Evolutionary conservation across 2,113 vertebrate genomes (phyloP).

Genomic region (Vulpes ferrilata): DNA sequence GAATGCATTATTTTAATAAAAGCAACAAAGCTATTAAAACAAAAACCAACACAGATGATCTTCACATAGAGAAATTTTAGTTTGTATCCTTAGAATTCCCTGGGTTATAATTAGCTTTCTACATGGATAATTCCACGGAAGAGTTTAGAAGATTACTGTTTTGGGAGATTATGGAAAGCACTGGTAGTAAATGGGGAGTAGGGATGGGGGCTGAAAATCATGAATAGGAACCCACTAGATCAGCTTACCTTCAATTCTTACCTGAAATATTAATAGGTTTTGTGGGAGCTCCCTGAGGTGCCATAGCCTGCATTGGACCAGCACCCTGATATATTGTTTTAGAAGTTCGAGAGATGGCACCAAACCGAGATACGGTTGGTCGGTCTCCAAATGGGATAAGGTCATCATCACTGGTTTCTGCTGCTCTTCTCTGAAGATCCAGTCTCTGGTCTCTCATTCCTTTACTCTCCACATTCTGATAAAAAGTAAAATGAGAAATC

Average conservation of each 20-base stretch:
- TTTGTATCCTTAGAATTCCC: neutral
- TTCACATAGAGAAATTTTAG: conserved; percentile 30
- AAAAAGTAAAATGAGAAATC: conserved; percentile 39
- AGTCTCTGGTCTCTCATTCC: conserved; percentile 92
- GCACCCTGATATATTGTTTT: conserved; percentile 96
- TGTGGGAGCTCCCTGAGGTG: conserved; percentile 92
- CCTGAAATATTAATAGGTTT: conserved; percentile 95
- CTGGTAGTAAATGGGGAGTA: neutral
- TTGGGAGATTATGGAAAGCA: neutral
- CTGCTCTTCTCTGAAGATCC: conserved; percentile 93
- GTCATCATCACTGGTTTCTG: conserved; percentile 96
- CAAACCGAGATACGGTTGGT: conserved; percentile 98
- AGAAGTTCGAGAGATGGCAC: conserved; percentile 97
- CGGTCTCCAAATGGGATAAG: conserved; percentile 98
- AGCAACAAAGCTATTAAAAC: neutral
- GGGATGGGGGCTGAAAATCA: neutral
- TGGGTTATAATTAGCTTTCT: conserved; percentile 17
- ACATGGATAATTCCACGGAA: neutral
- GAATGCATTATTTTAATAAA: conserved; percentile 49
- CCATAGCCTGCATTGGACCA: conserved; percentile 94
- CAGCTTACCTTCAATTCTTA: conserved; percentile 73
- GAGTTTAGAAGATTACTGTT: neutral
- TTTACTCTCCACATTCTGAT: conserved; percentile 95
- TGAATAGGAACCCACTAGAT: neutral
- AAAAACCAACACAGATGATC: neutral